These are phyloP conservation scores for Prostheceraeus crozeri DNA, from an alignment of 2,888 invertebrate genomes.

Conservation along the genomic window DNA sequence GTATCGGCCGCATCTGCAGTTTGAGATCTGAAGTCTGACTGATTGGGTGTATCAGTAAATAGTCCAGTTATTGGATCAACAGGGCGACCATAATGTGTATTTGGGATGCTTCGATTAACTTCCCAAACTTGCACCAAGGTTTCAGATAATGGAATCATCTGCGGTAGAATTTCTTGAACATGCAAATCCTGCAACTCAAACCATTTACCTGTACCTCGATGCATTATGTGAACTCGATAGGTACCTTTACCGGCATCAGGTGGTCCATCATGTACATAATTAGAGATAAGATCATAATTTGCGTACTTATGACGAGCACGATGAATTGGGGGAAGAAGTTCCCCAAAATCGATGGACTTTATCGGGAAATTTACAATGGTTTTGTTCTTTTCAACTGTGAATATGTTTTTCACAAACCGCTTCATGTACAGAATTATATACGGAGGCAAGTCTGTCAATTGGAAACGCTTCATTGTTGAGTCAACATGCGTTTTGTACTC, in stretches of 20 bases:
- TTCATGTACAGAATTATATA: slow-evolving; percentile 92
- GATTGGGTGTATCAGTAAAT: too few relatives aligned
- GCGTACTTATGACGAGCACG: slow-evolving; percentile 62
- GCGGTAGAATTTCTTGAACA: slow-evolving; percentile 92
- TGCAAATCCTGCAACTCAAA: slow-evolving; percentile 87
- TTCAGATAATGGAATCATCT: slow-evolving; percentile 98
- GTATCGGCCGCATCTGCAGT: too few relatives aligned
- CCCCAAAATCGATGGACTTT: slow-evolving; percentile 92
- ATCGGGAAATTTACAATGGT: slow-evolving; percentile 96
- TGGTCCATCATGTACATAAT: slow-evolving; percentile 96
- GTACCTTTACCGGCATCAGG: slow-evolving; percentile 75
- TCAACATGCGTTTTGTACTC: slow-evolving; percentile 99
- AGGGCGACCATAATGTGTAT: slow-evolving; percentile 43
- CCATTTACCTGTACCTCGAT: slow-evolving; percentile 69
- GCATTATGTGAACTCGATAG: slow-evolving; percentile 59
- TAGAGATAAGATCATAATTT: slow-evolving; percentile 91
- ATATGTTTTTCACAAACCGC: slow-evolving; percentile 95
- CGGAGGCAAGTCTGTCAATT: slow-evolving; percentile 82
- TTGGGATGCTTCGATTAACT: slow-evolving; percentile 47
- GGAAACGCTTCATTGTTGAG: slow-evolving; percentile 90
- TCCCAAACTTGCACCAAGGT: slow-evolving; percentile 80
- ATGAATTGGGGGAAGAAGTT: slow-evolving; percentile 77
- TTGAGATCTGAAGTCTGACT: too few relatives aligned
- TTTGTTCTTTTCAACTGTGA: slow-evolving; percentile 97
- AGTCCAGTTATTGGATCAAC: too few relatives aligned